These are phyloP conservation scores for Myotis daubentonii DNA, from an alignment of 2,797 vertebrate genomes.

Conservation along the genomic window DNA sequence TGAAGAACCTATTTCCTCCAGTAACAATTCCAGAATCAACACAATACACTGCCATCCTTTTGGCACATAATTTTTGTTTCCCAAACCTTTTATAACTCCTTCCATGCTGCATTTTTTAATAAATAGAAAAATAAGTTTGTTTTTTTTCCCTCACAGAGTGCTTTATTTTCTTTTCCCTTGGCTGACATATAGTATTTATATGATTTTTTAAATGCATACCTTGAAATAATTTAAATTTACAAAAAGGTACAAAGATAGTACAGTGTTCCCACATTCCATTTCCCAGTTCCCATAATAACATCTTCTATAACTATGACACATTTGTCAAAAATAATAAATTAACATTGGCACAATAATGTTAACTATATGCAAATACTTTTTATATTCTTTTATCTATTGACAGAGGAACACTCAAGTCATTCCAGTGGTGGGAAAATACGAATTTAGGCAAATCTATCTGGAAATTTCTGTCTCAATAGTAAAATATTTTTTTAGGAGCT, in stretches of 20 bases:
- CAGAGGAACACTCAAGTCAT: neutral
- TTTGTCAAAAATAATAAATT: neutral
- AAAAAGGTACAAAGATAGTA: neutral
- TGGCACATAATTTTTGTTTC: neutral
- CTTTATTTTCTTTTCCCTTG: neutral
- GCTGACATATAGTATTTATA: neutral
- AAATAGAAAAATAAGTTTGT: neutral
- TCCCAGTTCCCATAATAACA: neutral
- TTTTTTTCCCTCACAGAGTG: neutral
- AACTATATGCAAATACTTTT: neutral
- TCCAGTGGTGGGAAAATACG: neutral
- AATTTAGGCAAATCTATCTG: neutral
- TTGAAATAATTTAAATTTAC: slow-evolving; percentile 20
- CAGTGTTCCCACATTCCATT: neutral
- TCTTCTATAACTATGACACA: neutral
- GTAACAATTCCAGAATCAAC: neutral
- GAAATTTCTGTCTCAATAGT: neutral
- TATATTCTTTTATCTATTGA: neutral
- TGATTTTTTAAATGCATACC: neutral
- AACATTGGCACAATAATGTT: neutral
- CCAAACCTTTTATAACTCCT: neutral
- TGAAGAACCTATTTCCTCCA: neutral
- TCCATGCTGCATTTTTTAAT: neutral
- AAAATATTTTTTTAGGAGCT: neutral
- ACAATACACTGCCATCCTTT: neutral